A percentile compares a stretch with the other conserved stretches of the same genome.
phyloP scores from a whole-genome alignment of 2,797 vertebrate species.

The Helostoma temminkii region DNA sequence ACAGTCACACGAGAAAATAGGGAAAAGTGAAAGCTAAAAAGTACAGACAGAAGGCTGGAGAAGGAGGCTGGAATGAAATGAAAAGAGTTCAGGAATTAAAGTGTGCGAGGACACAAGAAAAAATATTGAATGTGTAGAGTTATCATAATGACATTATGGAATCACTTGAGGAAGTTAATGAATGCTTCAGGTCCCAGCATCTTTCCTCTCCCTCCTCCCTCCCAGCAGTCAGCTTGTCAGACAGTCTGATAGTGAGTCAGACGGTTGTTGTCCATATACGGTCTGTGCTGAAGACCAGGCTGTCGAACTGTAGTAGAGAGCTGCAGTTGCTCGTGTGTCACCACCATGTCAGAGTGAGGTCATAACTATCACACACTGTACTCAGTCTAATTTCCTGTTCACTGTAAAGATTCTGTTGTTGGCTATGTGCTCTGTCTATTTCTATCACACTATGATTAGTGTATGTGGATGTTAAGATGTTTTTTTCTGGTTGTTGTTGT shows the following conservation, averaged over 20 bases:
- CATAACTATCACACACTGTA: constrained; percentile 38
- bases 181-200: constrained; percentile 6
- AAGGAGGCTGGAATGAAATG: constrained; percentile 29
- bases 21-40: constrained; percentile 37
- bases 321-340: constrained; percentile 60
- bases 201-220: constrained; percentile 32
- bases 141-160: constrained; percentile 37
- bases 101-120: constrained; percentile 41
- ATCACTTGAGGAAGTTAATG: constrained; percentile 29
- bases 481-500: too few species aligned
- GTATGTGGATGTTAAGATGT: too few species aligned
- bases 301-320: constrained; percentile 23
- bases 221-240: constrained; percentile 26
- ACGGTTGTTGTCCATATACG: constrained; percentile 71
- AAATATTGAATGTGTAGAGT: constrained; percentile 33
- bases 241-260: constrained; percentile 43
- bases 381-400: constrained; percentile 6
- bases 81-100: constrained; percentile 27
- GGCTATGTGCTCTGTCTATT: too few species aligned
- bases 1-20: constrained; percentile 54
- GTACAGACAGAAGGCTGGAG: constrained; percentile 4
- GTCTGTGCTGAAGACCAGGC: constrained; percentile 39
- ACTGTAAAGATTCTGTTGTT: background rate
- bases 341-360: constrained; percentile 51
- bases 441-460: too few species aligned